These are phyloP conservation scores for Coregonus suidteri DNA, from an alignment of 2,797 vertebrate genomes.

Conservation along the genomic window DNA sequence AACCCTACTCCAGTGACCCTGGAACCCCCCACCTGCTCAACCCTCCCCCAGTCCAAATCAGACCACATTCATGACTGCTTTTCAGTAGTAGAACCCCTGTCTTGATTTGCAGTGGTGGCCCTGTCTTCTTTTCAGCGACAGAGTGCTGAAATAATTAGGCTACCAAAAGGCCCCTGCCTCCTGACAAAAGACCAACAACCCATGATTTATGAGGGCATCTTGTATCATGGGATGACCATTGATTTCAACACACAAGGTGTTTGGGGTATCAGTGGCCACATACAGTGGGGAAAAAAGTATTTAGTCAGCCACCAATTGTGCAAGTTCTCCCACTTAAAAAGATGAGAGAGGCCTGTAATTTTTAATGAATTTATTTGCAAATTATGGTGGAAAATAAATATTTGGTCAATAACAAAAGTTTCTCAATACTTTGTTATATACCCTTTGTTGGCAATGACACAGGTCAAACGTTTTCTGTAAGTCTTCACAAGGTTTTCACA, in stretches of 20 bases:
- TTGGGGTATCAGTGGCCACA: neutral
- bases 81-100: neutral
- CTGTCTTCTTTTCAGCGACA: constrained; percentile 32
- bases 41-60: constrained; percentile 53
- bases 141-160: constrained; percentile 74
- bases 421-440: no score
- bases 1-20: constrained; percentile 59
- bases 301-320: no score
- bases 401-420: no score
- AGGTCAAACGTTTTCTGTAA: no score
- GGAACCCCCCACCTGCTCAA: constrained; percentile 34
- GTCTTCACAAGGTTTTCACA: no score
- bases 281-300: neutral
- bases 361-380: no score
- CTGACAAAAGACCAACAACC: constrained; percentile 78
- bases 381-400: no score
- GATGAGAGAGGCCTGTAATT: no score
- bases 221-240: constrained; percentile 83
- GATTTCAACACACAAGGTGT: constrained; percentile 75
- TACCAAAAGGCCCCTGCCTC: constrained; percentile 66
- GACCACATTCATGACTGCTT: neutral
- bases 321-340: no score
- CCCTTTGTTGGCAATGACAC: no score
- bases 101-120: no score
- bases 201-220: constrained; percentile 85